phyloP scores from a whole-genome alignment of 2,797 vertebrate genomes.

The Oryzias dopingdopingensis region DNA sequence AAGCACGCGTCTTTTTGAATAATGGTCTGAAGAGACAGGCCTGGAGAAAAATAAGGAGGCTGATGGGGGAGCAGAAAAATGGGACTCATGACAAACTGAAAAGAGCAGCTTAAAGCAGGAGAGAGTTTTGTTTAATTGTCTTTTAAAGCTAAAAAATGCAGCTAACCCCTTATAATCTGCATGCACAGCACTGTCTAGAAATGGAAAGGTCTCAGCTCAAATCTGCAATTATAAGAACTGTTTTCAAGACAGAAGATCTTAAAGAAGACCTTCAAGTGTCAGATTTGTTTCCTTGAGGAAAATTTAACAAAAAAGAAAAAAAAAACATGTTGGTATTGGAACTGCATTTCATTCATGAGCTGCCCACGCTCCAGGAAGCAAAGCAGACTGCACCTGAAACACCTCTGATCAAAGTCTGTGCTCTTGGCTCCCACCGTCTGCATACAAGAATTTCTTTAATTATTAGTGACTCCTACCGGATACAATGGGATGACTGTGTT shows the following conservation, averaged over 20 bases:
- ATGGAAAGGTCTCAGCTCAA: conserved; percentile 1
- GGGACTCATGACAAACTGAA: conserved; percentile 9
- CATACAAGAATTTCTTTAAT: conserved; percentile 47
- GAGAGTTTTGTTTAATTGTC: neutral
- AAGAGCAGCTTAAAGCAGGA: conserved; percentile 11
- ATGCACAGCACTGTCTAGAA: neutral
- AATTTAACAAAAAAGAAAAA: conserved; percentile 15
- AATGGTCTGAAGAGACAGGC: conserved; percentile 24
- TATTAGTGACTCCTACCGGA: conserved; percentile 43
- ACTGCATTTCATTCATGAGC: conserved; percentile 44
- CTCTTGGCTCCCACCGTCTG: conserved; percentile 25
- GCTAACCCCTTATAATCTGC: neutral
- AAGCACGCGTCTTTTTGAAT: conserved; percentile 25
- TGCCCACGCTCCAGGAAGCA: conserved; percentile 41
- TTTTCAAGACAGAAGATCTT: neutral
- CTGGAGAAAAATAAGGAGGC: conserved; percentile 9
- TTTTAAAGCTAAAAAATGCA: conserved; percentile 3
- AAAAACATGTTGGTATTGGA: conserved; percentile 6
- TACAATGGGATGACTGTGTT: conserved; percentile 39
- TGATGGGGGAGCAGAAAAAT: conserved; percentile 20
- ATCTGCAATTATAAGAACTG: neutral
- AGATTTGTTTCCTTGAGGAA: conserved; percentile 13
- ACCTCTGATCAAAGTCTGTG: conserved; percentile 40
- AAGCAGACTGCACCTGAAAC: conserved; percentile 16
- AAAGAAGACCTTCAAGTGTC: neutral